Evolutionary conservation across 2,113 vertebrate species (phyloP), one percentile per base, ranked within the genome.

Genomic region (Percopsis transmontana): DNA sequence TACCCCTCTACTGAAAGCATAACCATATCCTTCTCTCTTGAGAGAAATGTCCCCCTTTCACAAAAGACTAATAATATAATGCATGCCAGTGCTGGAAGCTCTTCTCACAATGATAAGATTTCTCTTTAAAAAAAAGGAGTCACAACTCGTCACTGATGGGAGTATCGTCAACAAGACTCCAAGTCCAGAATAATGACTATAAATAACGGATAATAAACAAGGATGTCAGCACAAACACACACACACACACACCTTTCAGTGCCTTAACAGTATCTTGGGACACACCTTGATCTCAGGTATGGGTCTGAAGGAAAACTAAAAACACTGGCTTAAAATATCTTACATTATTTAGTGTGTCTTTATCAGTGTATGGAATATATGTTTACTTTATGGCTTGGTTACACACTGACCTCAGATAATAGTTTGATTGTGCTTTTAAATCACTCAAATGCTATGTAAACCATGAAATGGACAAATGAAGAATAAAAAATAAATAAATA

Each of bases 41-140:
- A 84, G 85, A 88, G 81, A 87, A 82, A 83, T 79, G 76, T 74
- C 70, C 80, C 74, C 38, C 45, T 61, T 77, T 85, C 62, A 91
- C 82, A 89, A 89, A 88, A 80, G 83, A 67, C 70, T 70, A 68
- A 52, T 54, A 71, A 19, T 1, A 58, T 44, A 72, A 52, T 50
- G 41, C 47, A 33, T 41, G 11, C 47, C 54, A 52, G 44, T 18
- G 54, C 51, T 42, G 64, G 59, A 73, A 39, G 21, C 51, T 80
- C 85, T 86, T 91, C 90, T 91, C 90, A 91, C 90, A 83, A 83
- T 76, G 90, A 86, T 91, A 90, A 70, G 19, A 85, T 90, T 90
- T 89, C 87, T 70, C 50, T 66, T 10, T 68, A 77, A 66, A 78
- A 74, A 76, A 61, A 14, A 53, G 21, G 74, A 66, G 70, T 50